These are phyloP conservation scores for Tinea pellionella DNA, from an alignment of 2,888 invertebrate genomes.

Conservation along the genomic window DNA sequence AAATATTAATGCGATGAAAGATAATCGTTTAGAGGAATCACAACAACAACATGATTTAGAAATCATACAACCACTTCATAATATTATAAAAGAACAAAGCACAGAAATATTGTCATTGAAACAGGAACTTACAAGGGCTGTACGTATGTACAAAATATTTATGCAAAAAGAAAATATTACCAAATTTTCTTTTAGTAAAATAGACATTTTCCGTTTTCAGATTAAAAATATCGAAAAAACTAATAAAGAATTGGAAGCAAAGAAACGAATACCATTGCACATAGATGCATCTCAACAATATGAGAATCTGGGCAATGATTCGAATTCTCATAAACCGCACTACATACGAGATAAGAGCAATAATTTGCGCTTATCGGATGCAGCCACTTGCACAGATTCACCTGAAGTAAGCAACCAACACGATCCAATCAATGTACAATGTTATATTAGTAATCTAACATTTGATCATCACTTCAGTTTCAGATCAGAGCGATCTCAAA, in stretches of 20 bases:
- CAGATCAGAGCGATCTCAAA: too few relatives aligned
- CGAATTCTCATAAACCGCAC: not conserved
- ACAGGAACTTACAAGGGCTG: slow-evolving; percentile 52
- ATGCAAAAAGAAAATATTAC: too few relatives aligned
- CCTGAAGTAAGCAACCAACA: not conserved
- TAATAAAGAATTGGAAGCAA: slow-evolving; percentile 9
- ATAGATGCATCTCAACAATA: not conserved
- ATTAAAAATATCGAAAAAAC: slow-evolving; percentile 16
- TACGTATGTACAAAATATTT: slow-evolving; percentile 23
- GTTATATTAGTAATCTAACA: too few relatives aligned
- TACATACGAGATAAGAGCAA: not conserved
- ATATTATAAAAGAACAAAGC: slow-evolving; percentile 61
- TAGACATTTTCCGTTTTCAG: slow-evolving; percentile 26
- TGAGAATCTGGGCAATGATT: not conserved
- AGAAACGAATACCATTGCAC: not conserved
- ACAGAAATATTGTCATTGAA: slow-evolving; percentile 57
- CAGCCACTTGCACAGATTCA: not conserved
- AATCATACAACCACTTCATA: slow-evolving; percentile 43
- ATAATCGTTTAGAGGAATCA: slow-evolving; percentile 28
- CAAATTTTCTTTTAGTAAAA: too few relatives aligned
- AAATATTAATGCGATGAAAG: slow-evolving; percentile 42
- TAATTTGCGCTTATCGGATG: not conserved
- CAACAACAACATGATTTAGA: slow-evolving; percentile 30
- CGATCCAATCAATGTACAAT: not conserved
- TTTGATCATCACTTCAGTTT: too few relatives aligned